Conservation (phyloP, 2,888 invertebrate genomes). For the Campoletis raptor region DNA sequence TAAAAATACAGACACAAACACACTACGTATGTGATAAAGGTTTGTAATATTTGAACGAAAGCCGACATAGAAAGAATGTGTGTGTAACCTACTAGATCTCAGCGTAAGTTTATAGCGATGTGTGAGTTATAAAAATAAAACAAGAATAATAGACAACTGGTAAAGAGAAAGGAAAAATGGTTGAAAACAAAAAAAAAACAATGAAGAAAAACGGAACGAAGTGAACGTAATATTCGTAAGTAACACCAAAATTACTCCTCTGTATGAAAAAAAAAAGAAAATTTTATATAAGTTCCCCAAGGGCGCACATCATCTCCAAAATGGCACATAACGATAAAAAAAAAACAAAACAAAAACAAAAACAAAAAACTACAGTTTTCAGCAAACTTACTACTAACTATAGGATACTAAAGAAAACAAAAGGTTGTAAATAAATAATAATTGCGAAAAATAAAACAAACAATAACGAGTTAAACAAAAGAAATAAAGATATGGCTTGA, state of each 20-base stretch:
- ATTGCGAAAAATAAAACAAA: constrained; percentile 76
- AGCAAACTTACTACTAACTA: constrained; percentile 77
- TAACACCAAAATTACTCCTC: constrained; percentile 83
- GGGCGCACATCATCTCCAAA: constrained; percentile 83
- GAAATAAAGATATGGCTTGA: constrained; percentile 78
- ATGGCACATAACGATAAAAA: constrained; percentile 78
- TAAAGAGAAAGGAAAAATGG: constrained; percentile 49
- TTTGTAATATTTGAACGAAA: constrained; percentile 81
- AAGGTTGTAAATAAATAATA: constrained; percentile 84
- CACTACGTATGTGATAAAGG: constrained; percentile 82
- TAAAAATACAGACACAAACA: constrained; percentile 43
- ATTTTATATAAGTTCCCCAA: constrained; percentile 83
- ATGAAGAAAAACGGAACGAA: constrained; percentile 21
- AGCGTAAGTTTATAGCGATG: constrained; percentile 80
- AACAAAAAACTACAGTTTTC: constrained; percentile 54
- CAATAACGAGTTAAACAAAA: constrained; percentile 76
- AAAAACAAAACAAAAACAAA: constrained; percentile 41
- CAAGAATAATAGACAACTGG: constrained; percentile 10
- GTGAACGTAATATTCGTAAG: constrained; percentile 77
- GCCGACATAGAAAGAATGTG: constrained; percentile 80
- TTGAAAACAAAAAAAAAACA: constrained; percentile 2
- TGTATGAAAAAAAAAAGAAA: constrained; percentile 77
- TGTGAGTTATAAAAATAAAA: constrained; percentile 61
- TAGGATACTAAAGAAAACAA: constrained; percentile 72
- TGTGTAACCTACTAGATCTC: constrained; percentile 84